Evolutionary conservation across 1,140 invertebrate genomes (phyloP).

Genomic region (Drosophila kanapiae): DNA sequence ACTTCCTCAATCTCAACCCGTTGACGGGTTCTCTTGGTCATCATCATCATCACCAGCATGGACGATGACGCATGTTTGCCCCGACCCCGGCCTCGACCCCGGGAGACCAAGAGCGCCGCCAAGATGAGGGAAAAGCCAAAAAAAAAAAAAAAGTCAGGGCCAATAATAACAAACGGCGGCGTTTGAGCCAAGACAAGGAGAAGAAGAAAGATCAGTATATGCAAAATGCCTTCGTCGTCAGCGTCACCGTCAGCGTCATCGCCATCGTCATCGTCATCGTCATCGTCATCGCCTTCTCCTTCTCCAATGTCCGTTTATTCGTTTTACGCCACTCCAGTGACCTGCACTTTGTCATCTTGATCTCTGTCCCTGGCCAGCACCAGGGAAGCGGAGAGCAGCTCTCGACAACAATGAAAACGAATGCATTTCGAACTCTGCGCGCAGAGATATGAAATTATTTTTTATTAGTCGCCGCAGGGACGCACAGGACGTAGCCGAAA

Average conservation of each 20-base stretch:
- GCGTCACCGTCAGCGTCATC: not conserved
- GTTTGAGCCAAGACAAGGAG: conserved; percentile 10
- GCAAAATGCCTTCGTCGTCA: conserved; percentile 20
- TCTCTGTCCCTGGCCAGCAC: conserved; percentile 40
- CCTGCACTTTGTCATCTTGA: conserved; percentile 76
- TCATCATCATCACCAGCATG: conserved; percentile 1
- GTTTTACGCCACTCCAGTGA: conserved; percentile 54
- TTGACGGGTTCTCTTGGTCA: conserved; percentile 22
- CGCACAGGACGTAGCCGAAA: conserved; percentile 7
- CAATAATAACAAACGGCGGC: conserved; percentile 21
- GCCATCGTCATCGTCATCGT: not conserved
- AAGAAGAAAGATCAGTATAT: conserved; percentile 51
- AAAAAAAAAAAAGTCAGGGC: conserved; percentile 18
- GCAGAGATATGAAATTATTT: conserved; percentile 74
- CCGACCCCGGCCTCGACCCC: not conserved
- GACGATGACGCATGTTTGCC: conserved; percentile 36
- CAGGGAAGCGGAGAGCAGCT: not conserved
- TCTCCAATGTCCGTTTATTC: conserved; percentile 13
- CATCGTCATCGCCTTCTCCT: not conserved
- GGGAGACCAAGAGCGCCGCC: conserved; percentile 7
- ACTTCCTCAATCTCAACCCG: conserved; percentile 25
- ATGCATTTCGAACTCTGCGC: conserved; percentile 62
- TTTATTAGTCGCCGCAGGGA: conserved; percentile 62
- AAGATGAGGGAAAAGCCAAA: conserved; percentile 12
- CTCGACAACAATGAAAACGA: conserved; percentile 69